Conservation (phyloP, 2,113 vertebrate species). For the Pterocles burchelli region DNA sequence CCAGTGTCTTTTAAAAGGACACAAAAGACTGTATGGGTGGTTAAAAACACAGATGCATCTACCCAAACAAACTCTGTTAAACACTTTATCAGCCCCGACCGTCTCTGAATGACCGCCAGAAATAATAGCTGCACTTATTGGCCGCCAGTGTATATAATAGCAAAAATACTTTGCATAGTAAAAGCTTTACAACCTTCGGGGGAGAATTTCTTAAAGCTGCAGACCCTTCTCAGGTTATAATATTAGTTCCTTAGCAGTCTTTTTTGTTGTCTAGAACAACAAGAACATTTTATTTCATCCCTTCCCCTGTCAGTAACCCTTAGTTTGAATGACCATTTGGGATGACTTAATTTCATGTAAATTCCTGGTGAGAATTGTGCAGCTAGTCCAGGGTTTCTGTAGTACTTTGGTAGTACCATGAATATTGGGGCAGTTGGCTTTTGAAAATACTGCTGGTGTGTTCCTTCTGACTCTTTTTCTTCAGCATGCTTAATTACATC, state of each 20-base stretch:
- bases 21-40: constrained; percentile 36
- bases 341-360: constrained; percentile 11
- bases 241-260: constrained; percentile 28
- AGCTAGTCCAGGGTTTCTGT: not conserved
- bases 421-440: not conserved
- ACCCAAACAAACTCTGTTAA: constrained; percentile 65
- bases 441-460: not conserved
- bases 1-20: constrained; percentile 27
- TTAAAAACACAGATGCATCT: constrained; percentile 61
- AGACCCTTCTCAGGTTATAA: constrained; percentile 50
- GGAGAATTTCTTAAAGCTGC: constrained; percentile 63
- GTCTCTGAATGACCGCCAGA: constrained; percentile 54
- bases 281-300: constrained; percentile 26
- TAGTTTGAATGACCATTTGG: constrained; percentile 5
- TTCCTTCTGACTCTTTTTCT: not conserved
- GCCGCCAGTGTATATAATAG: constrained; percentile 63
- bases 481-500: not conserved
- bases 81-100: constrained; percentile 42
- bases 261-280: constrained; percentile 21
- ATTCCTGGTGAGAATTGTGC: not conserved
- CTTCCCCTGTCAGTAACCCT: not conserved
- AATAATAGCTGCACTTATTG: constrained; percentile 64
- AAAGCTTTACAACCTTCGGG: constrained; percentile 64
- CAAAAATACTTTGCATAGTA: constrained; percentile 68
- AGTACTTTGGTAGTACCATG: not conserved